These are phyloP conservation scores for Synaphobranchus kaupii DNA, from an alignment of 2,797 vertebrate genomes.

Conservation along the genomic window DNA sequence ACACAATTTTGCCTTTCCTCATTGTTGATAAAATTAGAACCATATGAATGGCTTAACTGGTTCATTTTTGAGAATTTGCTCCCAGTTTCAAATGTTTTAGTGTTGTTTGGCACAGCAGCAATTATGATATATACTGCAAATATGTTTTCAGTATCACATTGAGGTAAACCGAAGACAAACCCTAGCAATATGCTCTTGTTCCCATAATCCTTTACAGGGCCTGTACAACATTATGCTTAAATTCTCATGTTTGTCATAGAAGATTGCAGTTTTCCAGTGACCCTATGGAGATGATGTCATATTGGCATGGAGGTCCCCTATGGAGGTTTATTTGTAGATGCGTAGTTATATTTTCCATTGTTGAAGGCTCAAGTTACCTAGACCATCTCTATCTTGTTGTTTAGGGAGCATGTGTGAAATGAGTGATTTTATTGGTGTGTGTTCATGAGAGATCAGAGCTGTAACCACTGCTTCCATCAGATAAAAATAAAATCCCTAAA, in stretches of 20 bases:
- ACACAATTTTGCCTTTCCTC: background rate
- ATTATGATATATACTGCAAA: too few species aligned
- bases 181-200: background rate
- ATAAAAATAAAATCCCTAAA: slow-evolving; percentile 6
- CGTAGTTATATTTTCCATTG: background rate
- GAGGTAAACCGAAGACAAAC: background rate
- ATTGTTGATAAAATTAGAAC: background rate
- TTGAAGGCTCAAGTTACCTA: background rate
- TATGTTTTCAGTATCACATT: background rate
- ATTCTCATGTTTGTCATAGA: background rate
- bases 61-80: background rate
- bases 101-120: too few species aligned
- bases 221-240: background rate
- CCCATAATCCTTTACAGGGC: background rate
- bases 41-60: background rate
- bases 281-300: background rate
- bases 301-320: background rate
- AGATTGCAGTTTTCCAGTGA: background rate
- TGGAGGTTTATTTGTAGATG: background rate
- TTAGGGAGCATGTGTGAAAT: background rate
- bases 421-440: background rate
- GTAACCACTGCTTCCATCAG: background rate
- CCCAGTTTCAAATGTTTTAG: background rate
- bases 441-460: background rate
- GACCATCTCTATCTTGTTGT: background rate